Evolutionary conservation across 2,797 vertebrate species (phyloP).

Genomic region (Sebastes diaconus): DNA sequence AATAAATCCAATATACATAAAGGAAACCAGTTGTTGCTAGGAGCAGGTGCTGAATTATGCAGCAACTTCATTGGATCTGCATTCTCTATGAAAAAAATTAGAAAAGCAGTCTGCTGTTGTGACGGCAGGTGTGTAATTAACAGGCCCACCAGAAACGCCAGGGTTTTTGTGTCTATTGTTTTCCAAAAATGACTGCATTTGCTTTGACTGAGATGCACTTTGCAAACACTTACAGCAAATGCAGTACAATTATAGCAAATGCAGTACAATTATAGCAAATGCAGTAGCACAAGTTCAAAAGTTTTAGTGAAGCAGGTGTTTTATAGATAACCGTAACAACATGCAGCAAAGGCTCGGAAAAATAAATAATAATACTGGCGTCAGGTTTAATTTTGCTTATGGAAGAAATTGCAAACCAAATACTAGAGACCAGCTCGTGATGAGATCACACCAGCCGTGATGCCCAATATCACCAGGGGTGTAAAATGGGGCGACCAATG

Average conservation of each 20-base stretch:
- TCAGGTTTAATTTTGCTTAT: not conserved
- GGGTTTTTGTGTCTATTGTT: not conserved
- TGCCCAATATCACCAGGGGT: not conserved
- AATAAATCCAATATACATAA: not conserved
- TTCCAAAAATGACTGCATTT: not conserved
- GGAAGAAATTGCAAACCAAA: not conserved
- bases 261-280: not conserved
- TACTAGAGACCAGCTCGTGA: rapidly evolving
- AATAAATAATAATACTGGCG: not conserved
- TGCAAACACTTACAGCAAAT: not conserved
- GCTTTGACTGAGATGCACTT: not conserved
- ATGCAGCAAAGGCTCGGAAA: not conserved
- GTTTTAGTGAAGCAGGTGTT: not conserved
- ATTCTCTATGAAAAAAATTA: not conserved
- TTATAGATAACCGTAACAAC: not conserved
- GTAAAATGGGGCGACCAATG: not conserved
- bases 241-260: not conserved
- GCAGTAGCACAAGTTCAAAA: not conserved
- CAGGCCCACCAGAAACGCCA: not conserved
- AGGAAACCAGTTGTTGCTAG: not conserved
- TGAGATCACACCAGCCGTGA: not conserved
- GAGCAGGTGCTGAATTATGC: not conserved
- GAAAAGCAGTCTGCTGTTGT: not conserved
- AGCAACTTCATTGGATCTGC: not conserved
- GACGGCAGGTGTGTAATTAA: slow-evolving; percentile 8